Percentiles rank a stretch among this genome's conserved stretches.
Evolutionary conservation across 2,888 invertebrate genomes (phyloP).

Genomic region (Lymantria dispar): DNA sequence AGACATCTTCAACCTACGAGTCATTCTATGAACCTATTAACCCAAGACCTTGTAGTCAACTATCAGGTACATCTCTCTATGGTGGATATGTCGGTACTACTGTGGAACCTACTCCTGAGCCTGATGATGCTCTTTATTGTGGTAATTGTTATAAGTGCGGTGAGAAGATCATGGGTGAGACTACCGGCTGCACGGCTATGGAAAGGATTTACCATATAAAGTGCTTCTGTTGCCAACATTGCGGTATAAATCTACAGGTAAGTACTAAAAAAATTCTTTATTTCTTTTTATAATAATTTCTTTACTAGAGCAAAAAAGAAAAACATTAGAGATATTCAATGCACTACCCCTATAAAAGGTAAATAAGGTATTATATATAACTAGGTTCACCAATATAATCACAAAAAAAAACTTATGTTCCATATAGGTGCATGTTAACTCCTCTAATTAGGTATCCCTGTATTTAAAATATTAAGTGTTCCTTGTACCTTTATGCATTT

Average conservation of each 20-base stretch:
- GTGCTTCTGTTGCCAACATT: conserved; percentile 97
- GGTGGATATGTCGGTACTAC: conserved; percentile 86
- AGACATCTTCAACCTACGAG: conserved; percentile 86
- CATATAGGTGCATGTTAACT: too few species aligned
- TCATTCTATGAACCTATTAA: conserved; percentile 85
- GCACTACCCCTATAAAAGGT: too few species aligned
- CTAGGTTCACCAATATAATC: too few species aligned
- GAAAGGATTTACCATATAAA: conserved; percentile 97
- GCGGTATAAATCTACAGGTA: conserved; percentile 91
- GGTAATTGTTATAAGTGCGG: conserved; percentile 97
- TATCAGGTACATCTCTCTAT: conserved; percentile 83
- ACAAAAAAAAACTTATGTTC: too few species aligned
- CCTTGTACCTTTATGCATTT: too few species aligned
- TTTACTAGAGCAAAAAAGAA: neutral
- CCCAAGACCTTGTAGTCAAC: conserved; percentile 82
- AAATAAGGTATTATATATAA: too few species aligned
- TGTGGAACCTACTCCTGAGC: conserved; percentile 91
- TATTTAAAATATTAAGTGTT: too few species aligned
- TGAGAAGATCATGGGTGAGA: conserved; percentile 96
- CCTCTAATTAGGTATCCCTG: too few species aligned
- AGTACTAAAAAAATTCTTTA: neutral
- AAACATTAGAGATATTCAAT: too few species aligned
- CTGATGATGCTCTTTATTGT: conserved; percentile 86
- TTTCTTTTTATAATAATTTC: neutral
- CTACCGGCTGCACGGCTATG: conserved; percentile 98